Conservation (phyloP, 2,797 vertebrate genomes). For the Merluccius polli region DNA sequence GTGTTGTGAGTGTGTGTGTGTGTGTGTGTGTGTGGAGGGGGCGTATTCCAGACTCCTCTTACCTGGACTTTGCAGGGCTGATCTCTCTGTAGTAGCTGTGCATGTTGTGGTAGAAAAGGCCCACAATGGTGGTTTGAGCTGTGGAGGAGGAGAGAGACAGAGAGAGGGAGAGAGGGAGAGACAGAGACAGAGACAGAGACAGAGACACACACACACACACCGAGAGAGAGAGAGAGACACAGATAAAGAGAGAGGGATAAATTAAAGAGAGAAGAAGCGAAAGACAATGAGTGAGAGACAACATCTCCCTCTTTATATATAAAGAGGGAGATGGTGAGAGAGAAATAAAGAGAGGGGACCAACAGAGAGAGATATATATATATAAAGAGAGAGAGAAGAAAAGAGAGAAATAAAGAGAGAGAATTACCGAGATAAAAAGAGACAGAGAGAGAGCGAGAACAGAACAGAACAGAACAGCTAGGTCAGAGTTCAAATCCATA, state of each 20-base stretch:
- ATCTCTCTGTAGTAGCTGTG: conserved; percentile 84
- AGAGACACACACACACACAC: background rate
- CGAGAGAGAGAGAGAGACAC: conserved; percentile 23
- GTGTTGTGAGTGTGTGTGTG: background rate
- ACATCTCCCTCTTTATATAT: too few relatives aligned
- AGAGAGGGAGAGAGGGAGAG: conserved; percentile 24
- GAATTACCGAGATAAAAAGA: too few relatives aligned
- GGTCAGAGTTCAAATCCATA: conserved; percentile 29
- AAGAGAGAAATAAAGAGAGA: too few relatives aligned
- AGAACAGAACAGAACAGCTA: background rate
- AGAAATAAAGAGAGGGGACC: conserved; percentile 15
- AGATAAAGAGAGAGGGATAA: conserved; percentile 21
- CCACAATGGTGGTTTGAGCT: conserved; percentile 90
- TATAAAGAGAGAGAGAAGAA: too few relatives aligned
- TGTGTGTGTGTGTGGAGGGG: background rate
- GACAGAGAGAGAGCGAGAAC: background rate
- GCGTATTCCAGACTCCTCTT: conserved; percentile 43
- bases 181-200: background rate
- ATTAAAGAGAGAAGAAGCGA: too few relatives aligned
- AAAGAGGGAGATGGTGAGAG: conserved; percentile 23
- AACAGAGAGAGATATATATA: background rate
- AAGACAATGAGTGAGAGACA: background rate
- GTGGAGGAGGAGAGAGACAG: conserved; percentile 30
- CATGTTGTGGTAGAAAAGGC: conserved; percentile 89
- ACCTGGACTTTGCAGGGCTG: conserved; percentile 83